These are phyloP conservation scores for Sycobia sp. DNA, from an alignment of 1,140 invertebrate species.

Conservation along the genomic window DNA sequence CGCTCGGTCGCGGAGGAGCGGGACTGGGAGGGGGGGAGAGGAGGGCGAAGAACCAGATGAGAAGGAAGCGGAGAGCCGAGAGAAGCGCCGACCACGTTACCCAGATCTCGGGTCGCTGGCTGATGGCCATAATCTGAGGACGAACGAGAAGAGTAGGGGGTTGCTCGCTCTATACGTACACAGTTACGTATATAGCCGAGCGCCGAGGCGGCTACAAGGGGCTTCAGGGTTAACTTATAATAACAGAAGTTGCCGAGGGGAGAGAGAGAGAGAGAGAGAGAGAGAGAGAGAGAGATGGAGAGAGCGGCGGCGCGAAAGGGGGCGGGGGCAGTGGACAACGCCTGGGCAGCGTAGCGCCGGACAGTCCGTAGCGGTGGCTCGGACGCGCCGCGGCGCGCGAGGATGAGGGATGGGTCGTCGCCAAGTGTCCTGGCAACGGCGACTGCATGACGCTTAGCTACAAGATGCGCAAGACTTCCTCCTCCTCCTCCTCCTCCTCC, in stretches of 20 bases:
- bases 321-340: constrained; percentile 55
- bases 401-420: constrained; percentile 57
- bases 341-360: constrained; percentile 26
- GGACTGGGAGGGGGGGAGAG: neutral
- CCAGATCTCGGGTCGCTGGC: constrained; percentile 57
- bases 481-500: constrained; percentile 31
- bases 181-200: no score
- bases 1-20: neutral
- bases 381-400: constrained; percentile 40
- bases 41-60: constrained; percentile 7
- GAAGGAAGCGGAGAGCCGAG: no score
- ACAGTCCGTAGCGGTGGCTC: neutral
- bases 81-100: constrained; percentile 45
- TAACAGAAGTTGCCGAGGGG: constrained; percentile 60
- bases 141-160: constrained; percentile 3
- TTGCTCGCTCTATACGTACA: no score
- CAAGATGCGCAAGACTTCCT: constrained; percentile 48
- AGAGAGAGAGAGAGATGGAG: no score
- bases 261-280: constrained; percentile 51
- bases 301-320: no score
- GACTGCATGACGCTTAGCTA: constrained; percentile 37
- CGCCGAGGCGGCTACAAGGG: constrained; percentile 26
- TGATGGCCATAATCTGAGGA: constrained; percentile 58
- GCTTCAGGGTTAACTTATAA: constrained; percentile 59
- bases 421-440: constrained; percentile 57